A percentile compares a stretch with the other conserved stretches of the same genome.
These are phyloP conservation scores for Lanistes nyassanus DNA, from an alignment of 1,140 invertebrate genomes.

Conservation along the genomic window DNA sequence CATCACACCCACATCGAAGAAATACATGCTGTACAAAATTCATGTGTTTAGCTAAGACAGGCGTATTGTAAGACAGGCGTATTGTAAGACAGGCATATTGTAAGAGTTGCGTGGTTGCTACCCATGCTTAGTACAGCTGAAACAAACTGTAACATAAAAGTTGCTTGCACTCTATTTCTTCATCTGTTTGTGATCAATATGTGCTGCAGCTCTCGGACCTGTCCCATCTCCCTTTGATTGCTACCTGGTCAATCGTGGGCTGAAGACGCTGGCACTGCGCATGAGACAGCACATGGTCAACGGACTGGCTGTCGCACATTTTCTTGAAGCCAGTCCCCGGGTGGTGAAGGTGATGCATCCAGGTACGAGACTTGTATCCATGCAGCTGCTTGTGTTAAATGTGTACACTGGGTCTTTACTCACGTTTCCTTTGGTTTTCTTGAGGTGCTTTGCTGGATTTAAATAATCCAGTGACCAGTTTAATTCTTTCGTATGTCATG, in stretches of 20 bases:
- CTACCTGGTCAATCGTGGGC: conserved; percentile 89
- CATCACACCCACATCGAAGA: no score
- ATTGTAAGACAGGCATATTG: no score
- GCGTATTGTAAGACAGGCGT: no score
- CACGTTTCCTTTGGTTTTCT: no score
- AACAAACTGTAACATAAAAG: background rate
- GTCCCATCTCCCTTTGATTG: conserved; percentile 98
- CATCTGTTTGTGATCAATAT: background rate
- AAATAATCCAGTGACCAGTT: no score
- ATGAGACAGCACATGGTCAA: conserved; percentile 91
- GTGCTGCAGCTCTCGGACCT: conserved; percentile 63
- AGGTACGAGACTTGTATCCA: conserved; percentile 68
- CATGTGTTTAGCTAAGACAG: no score
- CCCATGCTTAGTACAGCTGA: background rate
- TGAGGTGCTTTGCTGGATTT: no score
- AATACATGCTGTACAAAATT: no score
- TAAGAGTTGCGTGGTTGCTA: no score
- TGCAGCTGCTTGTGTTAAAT: no score
- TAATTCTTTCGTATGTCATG: no score
- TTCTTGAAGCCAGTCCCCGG: conserved; percentile 79
- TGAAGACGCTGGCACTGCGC: conserved; percentile 91
- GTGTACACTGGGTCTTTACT: no score
- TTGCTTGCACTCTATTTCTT: background rate
- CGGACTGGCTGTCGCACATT: conserved; percentile 81
- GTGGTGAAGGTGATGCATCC: conserved; percentile 89